Evolutionary conservation across 2,888 invertebrate genomes (phyloP).

Genomic region (Sinelater perroti): DNA sequence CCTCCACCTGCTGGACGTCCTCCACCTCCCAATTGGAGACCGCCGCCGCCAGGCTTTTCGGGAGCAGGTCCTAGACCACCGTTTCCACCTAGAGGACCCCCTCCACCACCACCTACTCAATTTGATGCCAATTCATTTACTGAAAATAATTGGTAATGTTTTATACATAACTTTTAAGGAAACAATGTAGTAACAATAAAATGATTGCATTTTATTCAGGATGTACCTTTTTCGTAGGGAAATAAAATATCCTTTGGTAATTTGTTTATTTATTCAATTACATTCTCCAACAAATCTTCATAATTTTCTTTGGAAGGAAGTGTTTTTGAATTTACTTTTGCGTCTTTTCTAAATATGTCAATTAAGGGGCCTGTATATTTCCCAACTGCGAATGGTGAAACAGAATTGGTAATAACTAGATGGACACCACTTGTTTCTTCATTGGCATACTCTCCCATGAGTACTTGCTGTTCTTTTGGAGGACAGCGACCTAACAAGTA

Average conservation of each 20-base stretch:
- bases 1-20: conserved; percentile 68
- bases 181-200: conserved; percentile 3
- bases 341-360: conserved; percentile 42
- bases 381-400: conserved; percentile 68
- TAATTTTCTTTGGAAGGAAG: not conserved
- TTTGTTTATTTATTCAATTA: not conserved
- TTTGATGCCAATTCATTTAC: conserved; percentile 46
- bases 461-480: conserved; percentile 61
- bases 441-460: conserved; percentile 64
- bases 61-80: conserved; percentile 63
- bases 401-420: conserved; percentile 65
- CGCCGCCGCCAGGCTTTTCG: conserved; percentile 68
- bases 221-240: not conserved
- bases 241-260: not conserved
- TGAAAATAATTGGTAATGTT: conserved; percentile 48
- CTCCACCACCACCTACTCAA: conserved; percentile 70
- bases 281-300: conserved; percentile 2
- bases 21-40: conserved; percentile 74
- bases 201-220: too few relatives aligned
- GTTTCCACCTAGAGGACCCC: conserved; percentile 75
- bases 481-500: conserved; percentile 69
- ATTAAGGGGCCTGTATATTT: conserved; percentile 62
- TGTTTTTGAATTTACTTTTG: not conserved
- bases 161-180: too few relatives aligned
- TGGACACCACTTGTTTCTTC: conserved; percentile 62